These are phyloP conservation scores for Synergus japonicus DNA, from an alignment of 2,888 invertebrate genomes.

Conservation along the genomic window DNA sequence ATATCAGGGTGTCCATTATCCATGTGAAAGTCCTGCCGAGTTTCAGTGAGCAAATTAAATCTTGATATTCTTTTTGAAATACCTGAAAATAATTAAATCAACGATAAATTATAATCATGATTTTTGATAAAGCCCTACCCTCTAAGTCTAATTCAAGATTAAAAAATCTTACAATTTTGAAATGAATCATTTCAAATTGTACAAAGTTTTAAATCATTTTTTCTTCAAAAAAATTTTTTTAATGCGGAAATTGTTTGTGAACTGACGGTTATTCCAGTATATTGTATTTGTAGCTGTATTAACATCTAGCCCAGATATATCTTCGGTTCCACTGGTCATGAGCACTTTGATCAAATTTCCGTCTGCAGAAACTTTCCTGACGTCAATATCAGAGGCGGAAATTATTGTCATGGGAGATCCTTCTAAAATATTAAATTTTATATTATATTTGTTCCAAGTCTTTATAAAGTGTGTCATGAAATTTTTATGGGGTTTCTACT, in stretches of 20 bases:
- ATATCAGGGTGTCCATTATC: not conserved
- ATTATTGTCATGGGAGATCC: slow-evolving; percentile 9
- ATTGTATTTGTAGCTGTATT: slow-evolving; percentile 1
- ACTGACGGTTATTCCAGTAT: slow-evolving; percentile 5
- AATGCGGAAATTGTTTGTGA: too few relatives aligned
- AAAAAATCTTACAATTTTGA: not conserved
- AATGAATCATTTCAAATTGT: not conserved
- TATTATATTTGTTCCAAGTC: not conserved
- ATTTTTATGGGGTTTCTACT: slow-evolving; percentile 47
- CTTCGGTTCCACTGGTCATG: not conserved
- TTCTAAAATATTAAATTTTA: not conserved
- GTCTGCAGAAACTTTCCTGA: not conserved
- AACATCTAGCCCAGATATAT: slow-evolving; percentile 21
- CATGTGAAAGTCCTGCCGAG: not conserved
- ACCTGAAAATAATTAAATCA: not conserved
- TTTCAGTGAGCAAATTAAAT: not conserved
- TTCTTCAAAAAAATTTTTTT: not conserved
- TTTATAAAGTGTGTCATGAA: not conserved
- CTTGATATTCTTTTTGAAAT: not conserved
- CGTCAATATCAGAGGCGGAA: not conserved
- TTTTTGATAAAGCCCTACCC: not conserved
- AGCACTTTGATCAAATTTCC: slow-evolving; percentile 1
- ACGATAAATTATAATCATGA: not conserved
- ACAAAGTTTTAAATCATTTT: not conserved
- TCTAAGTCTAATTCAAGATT: too few relatives aligned